phyloP scores from a whole-genome alignment of 2,113 vertebrate genomes.

The zebrafish (Danio rerio) region GRCz12tu NC_133189.1:38357001-38357500 shows the following conservation, averaged over 20 bases:
- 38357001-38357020: slow-evolving; percentile 59
- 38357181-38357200: slow-evolving; percentile 49
- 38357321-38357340: slow-evolving; percentile 58
- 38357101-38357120: slow-evolving; percentile 61
- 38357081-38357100: slow-evolving; percentile 58
- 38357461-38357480: slow-evolving; percentile 46
- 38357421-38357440: slow-evolving; percentile 58
- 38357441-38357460: slow-evolving; percentile 66
- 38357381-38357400: slow-evolving; percentile 55
- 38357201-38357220: slow-evolving; percentile 36
- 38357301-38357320: slow-evolving; percentile 57
- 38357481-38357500: slow-evolving; percentile 52
- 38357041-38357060: slow-evolving; percentile 62
- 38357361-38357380: slow-evolving; percentile 62
- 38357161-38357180: slow-evolving; percentile 8
- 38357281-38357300: slow-evolving; percentile 60
- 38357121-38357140: slow-evolving; percentile 47
- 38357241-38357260: slow-evolving; percentile 60
- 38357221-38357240: slow-evolving; percentile 59
- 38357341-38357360: slow-evolving; percentile 54
- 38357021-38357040: slow-evolving; percentile 37
- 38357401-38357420: slow-evolving; percentile 57
- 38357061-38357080: slow-evolving; percentile 48
- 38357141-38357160: slow-evolving; percentile 39
- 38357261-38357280: slow-evolving; percentile 66